Conservation (phyloP, 2,888 invertebrate species). For the Eustalomyia histrio region DNA sequence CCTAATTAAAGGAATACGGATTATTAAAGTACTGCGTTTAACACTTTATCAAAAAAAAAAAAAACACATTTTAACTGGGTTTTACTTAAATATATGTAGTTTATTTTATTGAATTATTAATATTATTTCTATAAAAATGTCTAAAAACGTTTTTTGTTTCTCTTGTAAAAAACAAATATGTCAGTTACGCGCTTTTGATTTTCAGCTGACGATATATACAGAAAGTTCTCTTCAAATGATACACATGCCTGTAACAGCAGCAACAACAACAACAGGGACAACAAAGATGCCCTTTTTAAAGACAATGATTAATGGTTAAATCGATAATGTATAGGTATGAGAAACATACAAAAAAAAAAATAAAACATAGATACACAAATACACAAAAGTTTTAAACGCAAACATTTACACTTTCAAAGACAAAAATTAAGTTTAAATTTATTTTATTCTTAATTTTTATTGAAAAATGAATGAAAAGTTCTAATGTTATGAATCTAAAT, state of each 20-base stretch:
- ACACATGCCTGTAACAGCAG: conserved; percentile 30
- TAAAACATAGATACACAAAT: conserved; percentile 3
- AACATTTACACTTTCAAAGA: not conserved
- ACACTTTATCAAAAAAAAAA: too few relatives aligned
- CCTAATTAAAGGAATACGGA: too few relatives aligned
- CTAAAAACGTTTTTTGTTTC: too few relatives aligned
- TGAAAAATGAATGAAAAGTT: not conserved
- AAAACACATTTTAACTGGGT: too few relatives aligned
- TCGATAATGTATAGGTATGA: conserved; percentile 66
- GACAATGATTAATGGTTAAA: conserved; percentile 72
- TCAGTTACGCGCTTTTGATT: too few relatives aligned
- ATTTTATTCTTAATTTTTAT: not conserved
- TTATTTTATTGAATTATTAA: too few relatives aligned
- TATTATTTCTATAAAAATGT: too few relatives aligned
- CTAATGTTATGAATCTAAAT: not conserved
- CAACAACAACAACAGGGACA: conserved; percentile 9
- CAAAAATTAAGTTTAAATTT: conserved; percentile 1
- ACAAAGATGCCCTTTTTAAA: conserved; percentile 47
- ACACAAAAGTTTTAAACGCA: not conserved
- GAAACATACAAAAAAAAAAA: not conserved
- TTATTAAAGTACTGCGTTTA: too few relatives aligned
- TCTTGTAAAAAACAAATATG: too few relatives aligned
- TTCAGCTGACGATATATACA: too few relatives aligned
- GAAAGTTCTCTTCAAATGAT: conserved; percentile 28
- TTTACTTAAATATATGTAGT: too few relatives aligned